Percentiles rank a stretch among this genome's conserved stretches.
Evolutionary conservation across 1,140 invertebrate species (phyloP).

Genomic region (Zaprionus kolodkinae): DNA sequence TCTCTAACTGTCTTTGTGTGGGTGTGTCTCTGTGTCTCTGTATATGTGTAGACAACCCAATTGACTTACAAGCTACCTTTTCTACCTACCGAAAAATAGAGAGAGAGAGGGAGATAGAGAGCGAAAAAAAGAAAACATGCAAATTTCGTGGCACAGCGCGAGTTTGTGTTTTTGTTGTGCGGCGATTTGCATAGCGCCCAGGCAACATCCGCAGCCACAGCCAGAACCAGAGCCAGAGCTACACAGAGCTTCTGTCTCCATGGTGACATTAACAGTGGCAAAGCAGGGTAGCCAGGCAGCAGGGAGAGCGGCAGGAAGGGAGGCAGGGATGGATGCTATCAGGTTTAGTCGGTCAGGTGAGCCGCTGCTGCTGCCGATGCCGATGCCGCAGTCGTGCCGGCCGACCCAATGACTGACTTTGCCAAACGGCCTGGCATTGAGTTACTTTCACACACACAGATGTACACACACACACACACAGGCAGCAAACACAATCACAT

Average conservation of each 20-base stretch:
- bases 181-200: conserved; percentile 73
- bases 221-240: conserved; percentile 24
- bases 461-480: conserved; percentile 7
- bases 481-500: neutral
- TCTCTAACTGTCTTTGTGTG: conserved; percentile 26
- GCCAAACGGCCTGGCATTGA: conserved; percentile 70
- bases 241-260: conserved; percentile 58
- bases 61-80: conserved; percentile 69
- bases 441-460: conserved; percentile 36
- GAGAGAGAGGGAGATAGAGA: conserved; percentile 40
- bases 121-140: conserved; percentile 68
- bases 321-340: neutral
- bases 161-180: conserved; percentile 62
- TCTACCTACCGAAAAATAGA: conserved; percentile 39
- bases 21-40: conserved; percentile 28
- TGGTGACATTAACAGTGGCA: conserved; percentile 73
- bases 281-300: neutral
- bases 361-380: conserved; percentile 11
- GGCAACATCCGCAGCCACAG: conserved; percentile 18
- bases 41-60: conserved; percentile 54
- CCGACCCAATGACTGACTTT: conserved; percentile 61
- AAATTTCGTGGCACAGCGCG: conserved; percentile 62
- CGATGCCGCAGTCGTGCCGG: conserved; percentile 16
- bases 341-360: conserved; percentile 60
- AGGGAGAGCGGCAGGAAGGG: too few species aligned